Evolutionary conservation across 1,140 invertebrate species (phyloP).

Genomic region (Drosophila watanabei): DNA sequence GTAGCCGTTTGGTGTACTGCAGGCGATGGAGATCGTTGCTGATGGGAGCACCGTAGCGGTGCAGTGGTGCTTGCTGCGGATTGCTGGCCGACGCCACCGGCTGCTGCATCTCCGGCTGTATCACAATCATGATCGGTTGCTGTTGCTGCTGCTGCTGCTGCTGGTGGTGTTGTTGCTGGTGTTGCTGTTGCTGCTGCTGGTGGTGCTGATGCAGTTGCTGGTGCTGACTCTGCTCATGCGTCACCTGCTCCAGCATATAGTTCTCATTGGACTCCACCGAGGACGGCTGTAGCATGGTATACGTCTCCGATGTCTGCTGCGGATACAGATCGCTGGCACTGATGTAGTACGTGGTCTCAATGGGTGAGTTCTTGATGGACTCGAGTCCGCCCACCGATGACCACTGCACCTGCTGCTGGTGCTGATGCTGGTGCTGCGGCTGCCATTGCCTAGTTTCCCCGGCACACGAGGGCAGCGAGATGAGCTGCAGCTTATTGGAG

Average conservation of each 20-base stretch:
- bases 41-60: conserved; percentile 54
- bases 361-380: conserved; percentile 56
- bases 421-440: conserved; percentile 35
- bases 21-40: conserved; percentile 49
- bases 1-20: conserved; percentile 24
- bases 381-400: conserved; percentile 68
- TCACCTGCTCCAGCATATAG: conserved; percentile 62
- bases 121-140: conserved; percentile 77
- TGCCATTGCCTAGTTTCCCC: conserved; percentile 24
- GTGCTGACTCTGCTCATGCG: conserved; percentile 31
- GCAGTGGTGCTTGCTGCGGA: conserved; percentile 71
- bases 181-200: conserved; percentile 20
- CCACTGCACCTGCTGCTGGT: conserved; percentile 64
- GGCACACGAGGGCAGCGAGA: conserved; percentile 19
- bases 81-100: conserved; percentile 71
- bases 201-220: conserved; percentile 26
- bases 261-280: conserved; percentile 62
- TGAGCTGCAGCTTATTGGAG: conserved; percentile 45
- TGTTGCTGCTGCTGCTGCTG: conserved; percentile 55
- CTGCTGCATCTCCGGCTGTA: conserved; percentile 63
- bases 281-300: conserved; percentile 46
- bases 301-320: conserved; percentile 43
- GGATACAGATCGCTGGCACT: conserved; percentile 74
- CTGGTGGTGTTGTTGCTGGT: conserved; percentile 27
- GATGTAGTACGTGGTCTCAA: conserved; percentile 77